Conservation (phyloP, 1,140 invertebrate species). For the Anoplolepis gracilipes region DNA sequence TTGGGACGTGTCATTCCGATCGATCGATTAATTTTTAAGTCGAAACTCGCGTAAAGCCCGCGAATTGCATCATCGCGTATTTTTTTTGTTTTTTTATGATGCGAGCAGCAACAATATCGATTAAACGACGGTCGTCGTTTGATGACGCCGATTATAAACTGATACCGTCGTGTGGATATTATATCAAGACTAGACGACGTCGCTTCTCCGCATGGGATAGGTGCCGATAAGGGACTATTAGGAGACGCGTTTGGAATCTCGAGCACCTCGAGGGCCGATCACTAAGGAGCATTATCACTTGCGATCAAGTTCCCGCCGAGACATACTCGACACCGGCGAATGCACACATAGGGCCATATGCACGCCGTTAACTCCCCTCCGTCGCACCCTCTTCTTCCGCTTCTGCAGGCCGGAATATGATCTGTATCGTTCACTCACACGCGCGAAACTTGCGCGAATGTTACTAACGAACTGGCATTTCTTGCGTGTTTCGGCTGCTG, state of each 20-base stretch:
- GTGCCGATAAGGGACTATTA: constrained; percentile 63
- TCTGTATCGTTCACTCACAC: constrained; percentile 55
- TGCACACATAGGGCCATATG: constrained; percentile 25
- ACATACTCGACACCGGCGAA: constrained; percentile 43
- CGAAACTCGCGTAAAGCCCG: not conserved
- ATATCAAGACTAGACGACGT: not conserved
- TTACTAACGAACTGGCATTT: constrained; percentile 56
- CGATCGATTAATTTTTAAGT: not conserved
- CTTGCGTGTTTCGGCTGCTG: constrained; percentile 53
- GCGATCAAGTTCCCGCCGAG: constrained; percentile 53
- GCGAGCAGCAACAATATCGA: not conserved
- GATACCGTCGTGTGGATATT: constrained; percentile 19
- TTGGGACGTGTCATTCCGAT: not conserved
- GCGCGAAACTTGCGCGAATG: constrained; percentile 44
- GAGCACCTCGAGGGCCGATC: constrained; percentile 57
- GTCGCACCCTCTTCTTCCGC: not conserved
- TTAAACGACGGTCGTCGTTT: constrained; percentile 15
- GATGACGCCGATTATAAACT: constrained; percentile 6
- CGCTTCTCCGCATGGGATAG: not conserved
- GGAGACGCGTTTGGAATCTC: constrained; percentile 58
- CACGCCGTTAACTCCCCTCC: not conserved
- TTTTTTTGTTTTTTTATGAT: too few relatives aligned
- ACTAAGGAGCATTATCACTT: constrained; percentile 65
- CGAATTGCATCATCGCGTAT: not conserved
- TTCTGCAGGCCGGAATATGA: constrained; percentile 30